These are phyloP conservation scores for Latrodectus geometricus DNA, from an alignment of 1,140 invertebrate genomes.

Conservation along the genomic window DNA sequence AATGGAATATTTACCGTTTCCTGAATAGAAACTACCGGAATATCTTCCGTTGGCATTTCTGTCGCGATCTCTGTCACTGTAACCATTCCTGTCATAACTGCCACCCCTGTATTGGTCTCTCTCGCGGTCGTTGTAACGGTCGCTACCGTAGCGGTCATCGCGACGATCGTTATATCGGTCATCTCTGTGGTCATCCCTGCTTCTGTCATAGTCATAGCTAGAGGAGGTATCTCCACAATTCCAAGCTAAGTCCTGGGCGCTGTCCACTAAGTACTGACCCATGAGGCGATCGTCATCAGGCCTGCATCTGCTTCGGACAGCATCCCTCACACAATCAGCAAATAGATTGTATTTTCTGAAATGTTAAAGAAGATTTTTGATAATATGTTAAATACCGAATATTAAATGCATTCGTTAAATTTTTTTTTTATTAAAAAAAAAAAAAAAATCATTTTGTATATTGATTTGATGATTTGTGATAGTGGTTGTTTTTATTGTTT, in stretches of 20 bases:
- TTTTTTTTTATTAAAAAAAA: too few species aligned
- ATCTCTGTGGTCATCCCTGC: neutral
- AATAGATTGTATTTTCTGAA: constrained; percentile 44
- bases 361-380: too few species aligned
- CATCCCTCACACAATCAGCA: constrained; percentile 37
- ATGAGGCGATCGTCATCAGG: constrained; percentile 4
- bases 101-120: neutral
- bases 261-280: constrained; percentile 49
- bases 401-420: too few species aligned
- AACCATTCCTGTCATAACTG: neutral
- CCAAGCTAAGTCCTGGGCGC: constrained; percentile 44
- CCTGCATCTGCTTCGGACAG: constrained; percentile 13
- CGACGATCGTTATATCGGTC: neutral
- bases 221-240: constrained; percentile 19
- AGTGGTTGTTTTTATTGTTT: too few species aligned
- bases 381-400: too few species aligned
- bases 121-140: neutral
- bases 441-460: too few species aligned
- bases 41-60: neutral
- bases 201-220: neutral
- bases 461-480: too few species aligned
- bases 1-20: constrained; percentile 17
- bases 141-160: neutral
- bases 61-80: neutral
- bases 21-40: neutral